Percentiles rank a stretch among this genome's conserved stretches.
Conservation (phyloP, 2,797 vertebrate species). For the Todus mexicanus region DNA sequence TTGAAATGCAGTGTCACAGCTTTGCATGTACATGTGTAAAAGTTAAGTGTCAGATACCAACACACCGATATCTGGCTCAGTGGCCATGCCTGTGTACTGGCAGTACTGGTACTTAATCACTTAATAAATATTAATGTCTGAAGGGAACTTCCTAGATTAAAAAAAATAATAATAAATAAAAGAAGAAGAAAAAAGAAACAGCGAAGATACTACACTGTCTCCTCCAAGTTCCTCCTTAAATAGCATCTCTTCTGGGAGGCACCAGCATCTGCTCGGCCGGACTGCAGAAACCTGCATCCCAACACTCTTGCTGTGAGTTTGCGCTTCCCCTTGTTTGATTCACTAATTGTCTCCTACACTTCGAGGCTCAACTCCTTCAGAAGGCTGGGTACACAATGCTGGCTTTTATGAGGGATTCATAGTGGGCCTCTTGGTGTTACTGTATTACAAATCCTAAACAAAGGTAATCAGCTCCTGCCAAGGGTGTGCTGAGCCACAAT, state of each 20-base stretch:
- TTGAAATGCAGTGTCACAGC: background rate
- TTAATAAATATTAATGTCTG: background rate
- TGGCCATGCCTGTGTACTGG: background rate
- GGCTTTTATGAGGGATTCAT: background rate
- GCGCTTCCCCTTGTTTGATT: background rate
- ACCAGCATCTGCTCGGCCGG: background rate
- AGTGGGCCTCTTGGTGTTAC: background rate
- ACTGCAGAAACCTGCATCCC: background rate
- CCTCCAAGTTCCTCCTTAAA: background rate
- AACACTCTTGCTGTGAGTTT: rapidly evolving
- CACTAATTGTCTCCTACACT: background rate
- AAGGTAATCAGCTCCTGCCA: background rate
- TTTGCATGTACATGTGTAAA: background rate
- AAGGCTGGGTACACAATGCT: background rate
- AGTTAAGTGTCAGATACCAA: background rate
- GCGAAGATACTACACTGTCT: background rate
- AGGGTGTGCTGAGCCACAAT: background rate
- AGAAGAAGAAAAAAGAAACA: background rate
- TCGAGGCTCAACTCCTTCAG: background rate
- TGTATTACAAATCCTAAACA: background rate
- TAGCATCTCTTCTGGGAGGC: background rate
- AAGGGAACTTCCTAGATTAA: background rate
- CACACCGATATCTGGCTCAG: background rate
- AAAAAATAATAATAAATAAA: background rate
- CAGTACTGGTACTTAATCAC: background rate